phyloP scores from a whole-genome alignment of 2,888 invertebrate genomes.

The Pterobdella sp. region DNA sequence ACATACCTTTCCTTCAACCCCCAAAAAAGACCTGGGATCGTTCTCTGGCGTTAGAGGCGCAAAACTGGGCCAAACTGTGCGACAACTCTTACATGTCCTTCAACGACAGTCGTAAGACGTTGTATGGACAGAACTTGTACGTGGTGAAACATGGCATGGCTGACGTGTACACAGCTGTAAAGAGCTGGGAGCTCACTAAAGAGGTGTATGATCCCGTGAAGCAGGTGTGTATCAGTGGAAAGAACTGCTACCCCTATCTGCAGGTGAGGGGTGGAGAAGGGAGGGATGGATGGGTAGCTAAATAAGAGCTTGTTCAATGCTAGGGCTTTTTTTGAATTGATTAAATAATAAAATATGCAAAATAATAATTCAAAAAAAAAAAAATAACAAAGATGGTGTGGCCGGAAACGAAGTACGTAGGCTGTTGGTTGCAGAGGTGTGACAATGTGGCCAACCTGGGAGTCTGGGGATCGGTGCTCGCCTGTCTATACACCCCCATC shows the following conservation, averaged over 20 bases:
- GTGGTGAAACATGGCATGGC: neutral
- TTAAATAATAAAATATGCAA: too few relatives aligned
- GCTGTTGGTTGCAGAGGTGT: neutral
- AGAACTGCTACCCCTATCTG: neutral
- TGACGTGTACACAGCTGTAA: neutral
- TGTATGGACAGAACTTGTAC: neutral
- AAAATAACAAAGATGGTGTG: neutral
- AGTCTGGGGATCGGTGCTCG: neutral
- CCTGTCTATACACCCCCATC: neutral
- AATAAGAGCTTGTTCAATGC: too few relatives aligned
- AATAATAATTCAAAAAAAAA: too few relatives aligned
- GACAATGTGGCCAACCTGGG: neutral
- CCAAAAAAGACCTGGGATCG: neutral
- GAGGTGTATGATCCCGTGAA: neutral
- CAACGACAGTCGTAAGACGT: neutral
- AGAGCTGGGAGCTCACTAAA: neutral
- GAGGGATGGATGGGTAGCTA: too few relatives aligned
- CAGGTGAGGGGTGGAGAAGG: neutral
- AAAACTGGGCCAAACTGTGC: neutral
- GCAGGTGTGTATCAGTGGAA: neutral
- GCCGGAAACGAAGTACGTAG: neutral
- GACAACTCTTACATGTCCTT: neutral
- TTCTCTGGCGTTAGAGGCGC: neutral
- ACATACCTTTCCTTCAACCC: too few relatives aligned
- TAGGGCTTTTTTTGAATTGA: too few relatives aligned